Conservation (phyloP, 2,113 vertebrate species). For the Chitala chitala region DNA sequence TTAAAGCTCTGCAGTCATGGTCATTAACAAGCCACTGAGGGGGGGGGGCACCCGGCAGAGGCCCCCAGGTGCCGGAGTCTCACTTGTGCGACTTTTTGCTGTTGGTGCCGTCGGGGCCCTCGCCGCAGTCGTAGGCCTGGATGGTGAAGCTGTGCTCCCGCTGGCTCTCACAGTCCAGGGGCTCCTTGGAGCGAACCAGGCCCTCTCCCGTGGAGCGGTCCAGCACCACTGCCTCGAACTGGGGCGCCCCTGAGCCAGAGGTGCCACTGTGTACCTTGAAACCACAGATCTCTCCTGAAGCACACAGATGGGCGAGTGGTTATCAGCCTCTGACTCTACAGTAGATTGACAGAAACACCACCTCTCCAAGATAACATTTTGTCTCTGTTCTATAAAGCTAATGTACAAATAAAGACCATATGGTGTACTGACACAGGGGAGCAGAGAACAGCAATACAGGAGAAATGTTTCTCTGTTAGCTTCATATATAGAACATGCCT, state of each 20-base stretch:
- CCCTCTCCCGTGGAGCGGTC: slow-evolving; percentile 94
- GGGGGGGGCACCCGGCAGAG: background rate
- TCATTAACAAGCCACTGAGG: background rate
- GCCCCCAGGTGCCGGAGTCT: slow-evolving; percentile 33
- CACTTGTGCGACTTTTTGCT: slow-evolving; percentile 99
- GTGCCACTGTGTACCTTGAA: slow-evolving; percentile 83
- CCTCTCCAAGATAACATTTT: background rate
- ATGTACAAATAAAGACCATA: background rate
- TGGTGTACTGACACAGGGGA: background rate
- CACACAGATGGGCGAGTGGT: background rate
- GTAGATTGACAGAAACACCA: no score
- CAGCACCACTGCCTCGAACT: slow-evolving; percentile 93
- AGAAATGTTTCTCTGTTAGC: background rate
- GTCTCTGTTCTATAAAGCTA: background rate
- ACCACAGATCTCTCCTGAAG: slow-evolving; percentile 90
- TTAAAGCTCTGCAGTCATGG: background rate
- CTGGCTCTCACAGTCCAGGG: slow-evolving; percentile 91
- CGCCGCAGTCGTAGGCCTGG: slow-evolving; percentile 96
- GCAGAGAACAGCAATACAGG: background rate
- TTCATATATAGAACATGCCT: no score
- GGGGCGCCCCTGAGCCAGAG: slow-evolving; percentile 74
- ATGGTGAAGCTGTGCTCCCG: slow-evolving; percentile 97
- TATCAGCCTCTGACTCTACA: no score
- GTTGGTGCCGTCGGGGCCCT: slow-evolving; percentile 87
- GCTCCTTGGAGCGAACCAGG: slow-evolving; percentile 89